Base-by-base conservation (phyloP, 2,113 vertebrate species). In the Psilopogon haemacephalus region DNA sequence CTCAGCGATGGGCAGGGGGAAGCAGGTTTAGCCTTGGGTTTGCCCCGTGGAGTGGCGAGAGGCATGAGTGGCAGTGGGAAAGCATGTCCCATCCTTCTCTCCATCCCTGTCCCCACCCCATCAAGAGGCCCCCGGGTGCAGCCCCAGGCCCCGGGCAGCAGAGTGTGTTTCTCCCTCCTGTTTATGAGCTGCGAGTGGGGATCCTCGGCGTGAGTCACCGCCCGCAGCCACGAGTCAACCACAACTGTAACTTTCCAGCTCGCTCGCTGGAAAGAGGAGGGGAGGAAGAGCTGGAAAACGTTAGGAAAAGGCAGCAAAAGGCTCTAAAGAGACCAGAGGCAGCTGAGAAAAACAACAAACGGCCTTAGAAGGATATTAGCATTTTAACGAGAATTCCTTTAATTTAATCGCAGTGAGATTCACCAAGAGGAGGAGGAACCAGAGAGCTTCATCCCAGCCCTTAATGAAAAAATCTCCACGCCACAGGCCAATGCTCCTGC, bases 371-470 rank as follows among this genome's bases (percentile, higher is more conserved):
- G 95, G 93, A 90, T 64, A 93, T 88, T 85, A 95, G 74, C 79
- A 54, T 95, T 95, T 95, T 95, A 94, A 95, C 48, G 38, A 95
- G 95, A 81, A 93, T 94, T 93, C 93, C 75, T 96, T 94, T 96
- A 95, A 94, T 96, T 95, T 91, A 86, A 91, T 96, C 90, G 93
- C 92, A 93, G 27, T 93, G 23, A 94, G 95, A 91, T 85, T 94
- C 94, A 91, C 68, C 75, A 58, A 69, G 88, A 84, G 56, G 23
- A 95, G 76, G 88, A 93, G 65, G 89, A 85, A 89, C 82, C 69
- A 55, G 90, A 88, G 93, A 76, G 86, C 42, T 94, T 84, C 83
- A 86, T 89, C 76, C 40, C 76, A 86, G 76, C 38, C 60, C 46
- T 75, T 82, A 89, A 93, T 20, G 24, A 95, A 86, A 93, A 88